Percentiles rank a stretch among this genome's conserved stretches.
These are phyloP conservation scores for Diadophis punctatus DNA, from an alignment of 2,113 vertebrate genomes.

Conservation along the genomic window DNA sequence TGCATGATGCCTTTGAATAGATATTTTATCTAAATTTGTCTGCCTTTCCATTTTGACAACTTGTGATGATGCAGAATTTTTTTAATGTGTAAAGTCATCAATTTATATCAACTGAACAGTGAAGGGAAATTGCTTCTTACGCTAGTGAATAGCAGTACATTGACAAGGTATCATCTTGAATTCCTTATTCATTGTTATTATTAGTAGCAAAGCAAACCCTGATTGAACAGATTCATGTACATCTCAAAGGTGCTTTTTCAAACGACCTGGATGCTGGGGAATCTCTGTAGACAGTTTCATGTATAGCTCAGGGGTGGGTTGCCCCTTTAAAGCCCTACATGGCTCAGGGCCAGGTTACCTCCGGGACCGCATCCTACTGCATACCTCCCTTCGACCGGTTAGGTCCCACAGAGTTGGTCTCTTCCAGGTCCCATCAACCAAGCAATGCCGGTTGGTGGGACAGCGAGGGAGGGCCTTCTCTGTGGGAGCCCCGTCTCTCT, in stretches of 20 bases:
- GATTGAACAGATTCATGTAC: neutral
- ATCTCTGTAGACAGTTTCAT: neutral
- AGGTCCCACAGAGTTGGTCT: too few relatives aligned
- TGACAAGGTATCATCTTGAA: constrained; percentile 66
- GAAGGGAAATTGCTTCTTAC: constrained; percentile 81
- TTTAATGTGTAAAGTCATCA: constrained; percentile 51
- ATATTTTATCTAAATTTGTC: neutral
- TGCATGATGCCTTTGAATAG: neutral
- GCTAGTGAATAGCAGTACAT: constrained; percentile 73
- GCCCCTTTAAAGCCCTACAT: too few relatives aligned
- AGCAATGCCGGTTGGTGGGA: too few relatives aligned
- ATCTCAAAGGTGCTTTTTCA: neutral
- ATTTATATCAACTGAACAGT: constrained; percentile 78
- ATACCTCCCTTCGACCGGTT: too few relatives aligned
- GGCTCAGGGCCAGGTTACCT: too few relatives aligned
- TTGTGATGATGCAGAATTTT: neutral
- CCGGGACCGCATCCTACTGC: too few relatives aligned
- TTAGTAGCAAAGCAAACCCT: neutral
- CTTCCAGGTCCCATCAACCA: too few relatives aligned
- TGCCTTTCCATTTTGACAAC: neutral
- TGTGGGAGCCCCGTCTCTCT: too few relatives aligned
- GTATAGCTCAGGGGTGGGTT: too few relatives aligned
- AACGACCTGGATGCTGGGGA: neutral
- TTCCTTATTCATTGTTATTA: neutral
- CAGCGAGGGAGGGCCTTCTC: too few relatives aligned